Conservation (phyloP, 2,113 vertebrate genomes). For the Lathamus discolor region DNA sequence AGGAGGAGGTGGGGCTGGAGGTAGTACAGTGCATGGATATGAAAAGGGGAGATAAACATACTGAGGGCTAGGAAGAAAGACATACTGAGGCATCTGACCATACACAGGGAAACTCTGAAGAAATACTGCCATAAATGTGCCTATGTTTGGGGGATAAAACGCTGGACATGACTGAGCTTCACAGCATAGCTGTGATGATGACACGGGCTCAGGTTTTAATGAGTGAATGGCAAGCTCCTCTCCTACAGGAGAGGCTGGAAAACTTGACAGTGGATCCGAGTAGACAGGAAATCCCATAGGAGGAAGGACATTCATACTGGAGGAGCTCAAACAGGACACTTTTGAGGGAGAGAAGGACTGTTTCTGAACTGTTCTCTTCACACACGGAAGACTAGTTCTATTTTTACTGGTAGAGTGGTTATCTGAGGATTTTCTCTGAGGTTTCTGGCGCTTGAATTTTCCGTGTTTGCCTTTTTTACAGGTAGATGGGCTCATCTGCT, state of each 20-base stretch:
- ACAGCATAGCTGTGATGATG: not conserved
- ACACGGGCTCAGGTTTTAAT: not conserved
- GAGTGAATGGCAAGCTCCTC: not conserved
- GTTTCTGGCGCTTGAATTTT: slow-evolving; percentile 79
- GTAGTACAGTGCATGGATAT: not conserved
- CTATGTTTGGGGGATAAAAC: slow-evolving; percentile 59
- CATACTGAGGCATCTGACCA: slow-evolving; percentile 42
- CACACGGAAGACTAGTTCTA: slow-evolving; percentile 10
- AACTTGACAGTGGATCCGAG: slow-evolving; percentile 42
- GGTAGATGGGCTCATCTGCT: slow-evolving; percentile 44
- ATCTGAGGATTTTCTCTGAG: slow-evolving; percentile 63
- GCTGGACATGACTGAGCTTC: slow-evolving; percentile 35
- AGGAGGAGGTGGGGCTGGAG: not conserved
- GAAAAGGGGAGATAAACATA: not conserved
- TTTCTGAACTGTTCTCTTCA: not conserved
- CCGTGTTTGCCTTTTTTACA: slow-evolving; percentile 73
- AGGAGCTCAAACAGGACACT: slow-evolving; percentile 58
- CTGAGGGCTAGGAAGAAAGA: slow-evolving; percentile 38
- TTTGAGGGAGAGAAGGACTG: slow-evolving; percentile 68
- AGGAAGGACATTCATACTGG: slow-evolving; percentile 6
- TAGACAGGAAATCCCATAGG: slow-evolving; percentile 62
- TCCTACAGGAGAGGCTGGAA: not conserved
- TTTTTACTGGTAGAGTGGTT: slow-evolving; percentile 55
- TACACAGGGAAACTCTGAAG: slow-evolving; percentile 74
- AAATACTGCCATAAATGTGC: slow-evolving; percentile 77